Evolutionary conservation across 2,888 invertebrate species (phyloP).

Genomic region (Agrochola lychnidis): DNA sequence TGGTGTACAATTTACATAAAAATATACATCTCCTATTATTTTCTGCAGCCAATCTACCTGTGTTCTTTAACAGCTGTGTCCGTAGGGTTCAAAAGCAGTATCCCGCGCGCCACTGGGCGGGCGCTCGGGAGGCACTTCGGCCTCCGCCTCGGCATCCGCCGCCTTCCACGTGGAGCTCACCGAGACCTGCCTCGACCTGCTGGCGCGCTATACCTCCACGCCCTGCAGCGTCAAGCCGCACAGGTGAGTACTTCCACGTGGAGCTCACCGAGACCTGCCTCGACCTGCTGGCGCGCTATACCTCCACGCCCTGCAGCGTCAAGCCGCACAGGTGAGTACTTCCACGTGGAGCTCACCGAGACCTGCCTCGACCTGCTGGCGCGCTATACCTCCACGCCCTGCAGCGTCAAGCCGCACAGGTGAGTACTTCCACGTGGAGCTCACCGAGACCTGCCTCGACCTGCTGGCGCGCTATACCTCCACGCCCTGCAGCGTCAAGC

Average conservation of each 20-base stretch:
- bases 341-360: constrained; percentile 97
- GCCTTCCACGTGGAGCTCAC: constrained; percentile 97
- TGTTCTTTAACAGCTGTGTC: constrained; percentile 26
- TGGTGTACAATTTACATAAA: background rate
- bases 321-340: constrained; percentile 91
- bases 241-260: constrained; percentile 88
- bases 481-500: constrained; percentile 84
- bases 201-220: constrained; percentile 84
- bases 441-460: constrained; percentile 97
- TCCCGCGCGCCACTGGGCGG: constrained; percentile 76
- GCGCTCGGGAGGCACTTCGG: constrained; percentile 72
- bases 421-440: constrained; percentile 95
- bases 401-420: constrained; percentile 92
- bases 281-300: constrained; percentile 90
- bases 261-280: constrained; percentile 98
- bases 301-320: constrained; percentile 81
- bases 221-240: constrained; percentile 90
- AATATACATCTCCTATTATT: too few species aligned
- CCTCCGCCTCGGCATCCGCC: constrained; percentile 90
- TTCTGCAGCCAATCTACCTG: background rate
- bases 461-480: constrained; percentile 86
- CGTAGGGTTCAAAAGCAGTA: constrained; percentile 86
- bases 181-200: constrained; percentile 96
- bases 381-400: constrained; percentile 83
- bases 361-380: constrained; percentile 94